Percentiles rank a stretch among this genome's conserved stretches.
Evolutionary conservation across 92 coral and sea anemone genomes (phyloP).

Genomic region (Actinostola sp.): DNA sequence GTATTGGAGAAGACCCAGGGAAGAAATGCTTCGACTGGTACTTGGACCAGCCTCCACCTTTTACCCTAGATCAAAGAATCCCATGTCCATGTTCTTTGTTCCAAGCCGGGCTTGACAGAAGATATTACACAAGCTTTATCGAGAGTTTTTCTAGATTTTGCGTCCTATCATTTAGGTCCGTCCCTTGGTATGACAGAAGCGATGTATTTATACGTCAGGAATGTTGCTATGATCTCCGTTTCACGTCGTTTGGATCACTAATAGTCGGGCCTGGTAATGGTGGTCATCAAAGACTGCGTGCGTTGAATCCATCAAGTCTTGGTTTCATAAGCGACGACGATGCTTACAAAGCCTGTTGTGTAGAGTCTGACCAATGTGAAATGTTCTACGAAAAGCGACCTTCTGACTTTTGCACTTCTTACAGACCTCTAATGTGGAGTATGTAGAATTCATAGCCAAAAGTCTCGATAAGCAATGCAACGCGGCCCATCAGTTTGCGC

Average conservation of each 20-base stretch:
- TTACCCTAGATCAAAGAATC: not conserved
- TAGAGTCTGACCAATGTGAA: constrained; percentile 26
- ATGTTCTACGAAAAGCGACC: constrained; percentile 49
- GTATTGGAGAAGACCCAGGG: constrained; percentile 1
- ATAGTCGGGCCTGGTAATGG: constrained; percentile 38
- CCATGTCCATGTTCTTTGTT: constrained; percentile 54
- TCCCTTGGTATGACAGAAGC: not conserved
- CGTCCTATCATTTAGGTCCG: not conserved
- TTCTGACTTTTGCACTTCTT: constrained; percentile 26
- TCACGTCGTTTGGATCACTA: constrained; percentile 27
- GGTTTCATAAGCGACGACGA: constrained; percentile 26
- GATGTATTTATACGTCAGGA: not conserved
- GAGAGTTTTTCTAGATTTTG: not conserved
- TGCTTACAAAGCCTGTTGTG: constrained; percentile 56
- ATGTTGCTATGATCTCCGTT: constrained; percentile 47
- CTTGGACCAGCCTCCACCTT: constrained; percentile 8
- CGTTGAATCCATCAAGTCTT: not conserved
- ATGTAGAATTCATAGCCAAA: no score
- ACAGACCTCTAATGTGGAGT: constrained; percentile 49
- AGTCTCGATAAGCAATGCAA: no score
- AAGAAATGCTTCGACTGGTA: constrained; percentile 36
- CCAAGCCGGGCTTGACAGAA: constrained; percentile 52
- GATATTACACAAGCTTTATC: not conserved
- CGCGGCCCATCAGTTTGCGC: no score
- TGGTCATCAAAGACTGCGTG: constrained; percentile 7